A percentile compares a stretch with the other conserved stretches of the same genome.
These are phyloP conservation scores for Arge pagana DNA, from an alignment of 2,888 invertebrate species.

Conservation along the genomic window DNA sequence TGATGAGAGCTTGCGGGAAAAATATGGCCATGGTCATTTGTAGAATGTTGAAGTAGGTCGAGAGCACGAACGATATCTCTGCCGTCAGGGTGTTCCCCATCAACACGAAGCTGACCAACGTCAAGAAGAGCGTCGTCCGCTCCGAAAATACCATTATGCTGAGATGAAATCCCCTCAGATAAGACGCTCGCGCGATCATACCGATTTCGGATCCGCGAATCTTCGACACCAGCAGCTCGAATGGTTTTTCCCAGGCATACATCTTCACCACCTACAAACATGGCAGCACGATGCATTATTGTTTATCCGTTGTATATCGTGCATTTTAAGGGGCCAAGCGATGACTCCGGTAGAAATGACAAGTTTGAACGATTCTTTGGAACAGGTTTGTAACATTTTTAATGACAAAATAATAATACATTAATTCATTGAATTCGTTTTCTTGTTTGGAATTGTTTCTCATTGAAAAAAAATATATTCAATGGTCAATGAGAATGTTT, in stretches of 20 bases:
- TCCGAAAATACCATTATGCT: slow-evolving; percentile 75
- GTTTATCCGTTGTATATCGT: slow-evolving; percentile 1
- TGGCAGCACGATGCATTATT: slow-evolving; percentile 46
- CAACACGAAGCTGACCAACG: slow-evolving; percentile 64
- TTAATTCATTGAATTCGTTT: no score
- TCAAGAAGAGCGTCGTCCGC: slow-evolving; percentile 72
- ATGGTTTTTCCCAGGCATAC: slow-evolving; percentile 92
- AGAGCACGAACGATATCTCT: slow-evolving; percentile 61
- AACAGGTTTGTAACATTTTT: no score
- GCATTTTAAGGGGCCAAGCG: no score
- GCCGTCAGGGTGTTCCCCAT: slow-evolving; percentile 50
- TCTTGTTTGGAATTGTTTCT: no score
- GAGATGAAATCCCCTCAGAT: slow-evolving; percentile 69
- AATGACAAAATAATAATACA: no score
- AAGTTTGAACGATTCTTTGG: no score
- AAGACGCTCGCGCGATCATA: slow-evolving; percentile 63
- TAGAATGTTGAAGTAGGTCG: slow-evolving; percentile 67
- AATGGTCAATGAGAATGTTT: no score
- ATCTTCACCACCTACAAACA: slow-evolving; percentile 88
- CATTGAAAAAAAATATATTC: no score
- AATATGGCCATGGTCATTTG: slow-evolving; percentile 66
- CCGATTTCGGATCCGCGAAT: slow-evolving; percentile 73
- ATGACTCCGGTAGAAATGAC: no score
- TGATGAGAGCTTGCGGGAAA: slow-evolving; percentile 63
- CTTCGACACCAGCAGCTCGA: slow-evolving; percentile 76